Percentiles rank a stretch among this genome's conserved stretches.
Conservation (phyloP, 2,113 vertebrate species). For the Protomyctophum bolini region DNA sequence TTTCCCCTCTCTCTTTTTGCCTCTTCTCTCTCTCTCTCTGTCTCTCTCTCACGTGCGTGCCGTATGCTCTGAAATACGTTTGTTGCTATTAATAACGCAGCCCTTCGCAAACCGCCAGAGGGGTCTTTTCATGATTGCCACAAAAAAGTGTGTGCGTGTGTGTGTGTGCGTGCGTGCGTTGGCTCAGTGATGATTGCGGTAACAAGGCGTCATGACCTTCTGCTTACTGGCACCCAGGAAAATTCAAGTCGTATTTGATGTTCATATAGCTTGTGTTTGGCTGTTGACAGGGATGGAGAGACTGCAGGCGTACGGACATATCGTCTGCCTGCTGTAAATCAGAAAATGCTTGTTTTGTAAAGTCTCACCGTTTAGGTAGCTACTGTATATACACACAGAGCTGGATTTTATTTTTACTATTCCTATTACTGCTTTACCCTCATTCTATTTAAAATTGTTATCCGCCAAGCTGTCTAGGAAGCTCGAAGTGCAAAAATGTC, state of each 20-base stretch:
- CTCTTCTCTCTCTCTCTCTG: slow-evolving; percentile 4
- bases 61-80: slow-evolving; percentile 4
- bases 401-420: too few relatives aligned
- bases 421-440: too few relatives aligned
- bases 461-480: too few relatives aligned
- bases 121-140: neutral
- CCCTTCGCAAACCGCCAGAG: neutral
- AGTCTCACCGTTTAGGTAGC: too few relatives aligned
- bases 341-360: too few relatives aligned
- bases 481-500: too few relatives aligned
- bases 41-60: neutral
- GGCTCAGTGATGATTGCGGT: neutral
- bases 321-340: too few relatives aligned
- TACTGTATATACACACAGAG: too few relatives aligned
- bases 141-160: neutral
- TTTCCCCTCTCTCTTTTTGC: neutral
- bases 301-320: too few relatives aligned
- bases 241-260: neutral
- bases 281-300: too few relatives aligned
- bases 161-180: neutral
- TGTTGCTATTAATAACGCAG: slow-evolving; percentile 19
- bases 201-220: slow-evolving; percentile 5
- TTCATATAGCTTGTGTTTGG: neutral
- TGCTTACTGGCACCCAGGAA: neutral
- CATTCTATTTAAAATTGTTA: too few relatives aligned